phyloP scores from a whole-genome alignment of 2,888 invertebrate genomes.

The Malacosoma neustria region DNA sequence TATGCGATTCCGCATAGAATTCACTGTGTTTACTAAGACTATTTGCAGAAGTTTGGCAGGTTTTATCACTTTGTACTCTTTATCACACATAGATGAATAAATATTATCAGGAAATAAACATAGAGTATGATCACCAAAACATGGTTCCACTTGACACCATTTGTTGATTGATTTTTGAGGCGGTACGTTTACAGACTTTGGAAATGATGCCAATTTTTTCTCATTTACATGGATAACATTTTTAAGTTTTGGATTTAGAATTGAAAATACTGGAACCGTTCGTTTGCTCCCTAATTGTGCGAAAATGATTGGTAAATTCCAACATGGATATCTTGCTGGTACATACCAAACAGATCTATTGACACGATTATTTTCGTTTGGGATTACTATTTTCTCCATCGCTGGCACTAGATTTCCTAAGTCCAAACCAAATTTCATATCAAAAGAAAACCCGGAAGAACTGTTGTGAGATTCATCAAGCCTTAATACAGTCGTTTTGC shows the following conservation, averaged over 20 bases:
- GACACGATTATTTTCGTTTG: conserved; percentile 5
- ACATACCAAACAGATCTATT: conserved; percentile 40
- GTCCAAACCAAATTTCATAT: conserved; percentile 19
- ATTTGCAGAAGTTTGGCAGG: conserved; percentile 37
- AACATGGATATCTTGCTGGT: conserved; percentile 49
- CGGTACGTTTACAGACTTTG: conserved; percentile 9
- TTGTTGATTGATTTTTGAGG: conserved; percentile 27
- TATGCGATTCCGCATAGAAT: conserved; percentile 58
- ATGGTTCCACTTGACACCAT: conserved; percentile 53
- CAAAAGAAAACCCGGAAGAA: background rate
- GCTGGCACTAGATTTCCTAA: conserved; percentile 48
- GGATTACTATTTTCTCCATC: conserved; percentile 12
- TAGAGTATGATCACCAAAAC: conserved; percentile 61
- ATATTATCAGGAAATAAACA: conserved; percentile 38
- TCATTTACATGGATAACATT: conserved; percentile 29
- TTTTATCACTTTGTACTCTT: conserved; percentile 27
- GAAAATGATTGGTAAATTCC: conserved; percentile 50
- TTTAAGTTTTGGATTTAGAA: conserved; percentile 28
- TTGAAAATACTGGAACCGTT: conserved; percentile 32
- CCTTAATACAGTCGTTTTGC: background rate
- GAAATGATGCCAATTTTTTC: conserved; percentile 2
- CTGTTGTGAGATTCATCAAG: background rate
- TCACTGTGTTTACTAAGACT: conserved; percentile 46
- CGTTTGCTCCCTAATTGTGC: conserved; percentile 29
- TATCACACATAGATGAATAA: conserved; percentile 38